A percentile compares a stretch with the other conserved stretches of the same genome.
These are phyloP conservation scores for Mustelus asterias DNA, from an alignment of 2,113 vertebrate species.

Conservation along the genomic window DNA sequence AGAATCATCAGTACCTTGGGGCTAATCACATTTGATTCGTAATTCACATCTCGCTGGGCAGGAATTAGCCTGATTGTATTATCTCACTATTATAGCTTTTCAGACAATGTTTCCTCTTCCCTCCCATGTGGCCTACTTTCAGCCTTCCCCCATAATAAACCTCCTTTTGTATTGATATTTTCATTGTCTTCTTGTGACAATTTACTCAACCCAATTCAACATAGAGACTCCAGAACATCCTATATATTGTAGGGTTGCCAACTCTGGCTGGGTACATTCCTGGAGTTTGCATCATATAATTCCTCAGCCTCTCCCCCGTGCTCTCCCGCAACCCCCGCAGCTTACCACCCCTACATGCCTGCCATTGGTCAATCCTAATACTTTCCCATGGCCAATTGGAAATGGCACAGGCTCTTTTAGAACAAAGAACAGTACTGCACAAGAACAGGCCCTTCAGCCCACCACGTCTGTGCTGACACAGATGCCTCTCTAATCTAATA, in stretches of 20 bases:
- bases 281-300: neutral
- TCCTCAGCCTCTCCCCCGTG: neutral
- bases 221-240: neutral
- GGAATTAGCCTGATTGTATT: neutral
- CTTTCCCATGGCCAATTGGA: neutral
- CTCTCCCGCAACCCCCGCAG: neutral
- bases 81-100: neutral
- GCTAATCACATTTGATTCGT: neutral
- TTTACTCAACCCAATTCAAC: neutral
- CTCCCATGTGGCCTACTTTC: neutral
- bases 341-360: neutral
- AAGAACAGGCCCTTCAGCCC: no score
- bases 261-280: neutral
- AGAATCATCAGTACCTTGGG: neutral
- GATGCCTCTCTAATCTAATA: no score
- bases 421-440: no score
- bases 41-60: neutral
- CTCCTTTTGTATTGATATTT: neutral
- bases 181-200: neutral
- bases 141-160: neutral
- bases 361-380: neutral
- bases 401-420: neutral
- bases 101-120: neutral
- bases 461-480: no score
- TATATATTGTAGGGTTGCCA: neutral